A percentile compares a stretch with the other conserved stretches of the same genome.
phyloP scores from a whole-genome alignment of 2,113 vertebrate genomes.

The Oreochromis spilurus region DNA sequence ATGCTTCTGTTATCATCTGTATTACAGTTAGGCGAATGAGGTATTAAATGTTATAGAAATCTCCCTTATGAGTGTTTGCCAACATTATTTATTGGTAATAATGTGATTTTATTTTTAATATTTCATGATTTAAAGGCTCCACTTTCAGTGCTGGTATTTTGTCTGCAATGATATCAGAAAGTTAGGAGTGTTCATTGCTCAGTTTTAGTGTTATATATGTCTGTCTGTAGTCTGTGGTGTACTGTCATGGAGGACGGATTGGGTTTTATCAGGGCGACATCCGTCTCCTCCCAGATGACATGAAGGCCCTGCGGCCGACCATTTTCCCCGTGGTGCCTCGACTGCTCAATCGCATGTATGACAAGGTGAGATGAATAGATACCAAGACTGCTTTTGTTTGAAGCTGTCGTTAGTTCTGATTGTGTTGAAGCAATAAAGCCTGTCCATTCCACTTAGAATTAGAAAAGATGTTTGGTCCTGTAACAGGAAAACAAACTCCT shows the following conservation, averaged over 20 bases:
- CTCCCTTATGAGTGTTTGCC: background rate
- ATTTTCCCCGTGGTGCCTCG: slow-evolving; percentile 96
- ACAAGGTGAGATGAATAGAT: slow-evolving; percentile 79
- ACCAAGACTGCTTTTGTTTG: background rate
- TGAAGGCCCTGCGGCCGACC: slow-evolving; percentile 90
- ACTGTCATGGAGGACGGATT: slow-evolving; percentile 91
- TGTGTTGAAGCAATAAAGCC: background rate
- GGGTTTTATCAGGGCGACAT: slow-evolving; percentile 98
- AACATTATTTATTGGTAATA: background rate
- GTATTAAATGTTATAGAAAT: background rate
- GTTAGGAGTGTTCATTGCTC: background rate
- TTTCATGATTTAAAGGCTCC: background rate
- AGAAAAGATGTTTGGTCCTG: background rate
- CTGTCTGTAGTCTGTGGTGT: slow-evolving; percentile 84
- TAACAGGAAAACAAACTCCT: background rate
- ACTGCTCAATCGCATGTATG: slow-evolving; percentile 96
- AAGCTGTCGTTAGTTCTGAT: background rate
- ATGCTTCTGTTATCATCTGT: background rate
- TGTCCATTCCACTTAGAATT: background rate
- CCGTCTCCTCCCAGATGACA: slow-evolving; percentile 90
- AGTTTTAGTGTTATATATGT: slow-evolving; percentile 24
- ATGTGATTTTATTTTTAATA: background rate
- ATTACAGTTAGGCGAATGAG: background rate
- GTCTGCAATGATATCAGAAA: background rate
- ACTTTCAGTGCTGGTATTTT: background rate